Base-by-base conservation (phyloP, 2,888 invertebrate genomes). In the Chrysomela aeneicollis region DNA sequence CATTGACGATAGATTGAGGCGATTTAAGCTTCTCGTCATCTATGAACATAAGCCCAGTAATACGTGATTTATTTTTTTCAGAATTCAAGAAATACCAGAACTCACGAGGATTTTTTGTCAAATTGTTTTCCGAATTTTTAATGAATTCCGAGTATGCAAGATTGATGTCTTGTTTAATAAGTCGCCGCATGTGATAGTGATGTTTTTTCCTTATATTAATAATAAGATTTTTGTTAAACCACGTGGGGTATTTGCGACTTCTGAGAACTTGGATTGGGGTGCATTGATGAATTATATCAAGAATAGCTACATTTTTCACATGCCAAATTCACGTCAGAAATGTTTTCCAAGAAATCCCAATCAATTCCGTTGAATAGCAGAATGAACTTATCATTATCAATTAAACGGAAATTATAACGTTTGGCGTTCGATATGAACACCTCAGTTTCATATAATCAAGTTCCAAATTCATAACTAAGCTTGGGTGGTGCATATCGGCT, bases 41-140 rank as follows among this genome's bases (percentile, higher is more conserved):
- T n/a, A n/a, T n/a, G n/a, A n/a, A n/a, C n/a, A n/a, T n/a, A n/a
- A n/a, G n/a, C n/a, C n/a, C n/a, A n/a, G 10, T 8, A 47, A 3
- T 47, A 15, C 47, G 47, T 8, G 47, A 18, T 47, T 47, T 47
- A 18, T 47, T 47, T 8, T 47, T 9, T 47, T 47, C 10, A 2
- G 6, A 9, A 17, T 47, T 47, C 12, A 17, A 15, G 10, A 47
- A 47, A 2, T 10, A 47, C 47, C 47, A 47, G 17, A 47, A 47
- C 19, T 47, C 47, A 19, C 47, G 19, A 1, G 47, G 47, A 47
- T 47, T 47, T 42, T 42, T 42, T 42, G 42, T 42, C n/a, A 42
- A 42, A 9, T 42, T 42, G 42, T 42, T 42, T 42, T 42, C 42
- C 42, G 17, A 42, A 6, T 42, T 42, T 9, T 12, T 42, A 10